These are phyloP conservation scores for Philotrypesis tridentata DNA, from an alignment of 1,140 invertebrate species.

Conservation along the genomic window DNA sequence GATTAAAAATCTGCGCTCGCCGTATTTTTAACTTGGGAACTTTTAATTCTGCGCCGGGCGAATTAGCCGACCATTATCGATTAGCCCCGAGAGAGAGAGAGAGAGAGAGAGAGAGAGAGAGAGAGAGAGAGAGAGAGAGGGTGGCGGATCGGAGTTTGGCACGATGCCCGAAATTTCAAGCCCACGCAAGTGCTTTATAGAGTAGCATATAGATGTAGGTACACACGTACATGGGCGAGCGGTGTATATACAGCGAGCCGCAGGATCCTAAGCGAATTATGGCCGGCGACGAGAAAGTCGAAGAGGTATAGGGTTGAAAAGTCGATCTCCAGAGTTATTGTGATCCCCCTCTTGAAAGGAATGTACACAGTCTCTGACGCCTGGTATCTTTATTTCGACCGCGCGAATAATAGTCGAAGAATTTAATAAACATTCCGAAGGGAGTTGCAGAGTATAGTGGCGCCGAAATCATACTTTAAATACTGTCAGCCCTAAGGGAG, in stretches of 20 bases:
- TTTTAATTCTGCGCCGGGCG: background rate
- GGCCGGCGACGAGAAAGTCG: background rate
- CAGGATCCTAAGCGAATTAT: background rate
- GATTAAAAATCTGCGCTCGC: background rate
- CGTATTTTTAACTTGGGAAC: background rate
- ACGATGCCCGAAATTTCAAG: slow-evolving; percentile 13
- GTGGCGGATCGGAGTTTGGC: background rate
- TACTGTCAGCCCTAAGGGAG: background rate
- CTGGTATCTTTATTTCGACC: background rate
- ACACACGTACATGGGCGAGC: too few species aligned
- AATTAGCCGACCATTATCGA: slow-evolving; percentile 10
- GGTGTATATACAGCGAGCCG: background rate
- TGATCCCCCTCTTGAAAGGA: background rate
- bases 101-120: background rate
- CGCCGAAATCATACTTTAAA: background rate
- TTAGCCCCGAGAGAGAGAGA: too few species aligned
- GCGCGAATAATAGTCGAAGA: background rate
- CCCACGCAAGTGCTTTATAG: background rate
- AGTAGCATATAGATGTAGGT: background rate
- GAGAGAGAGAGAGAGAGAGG: background rate
- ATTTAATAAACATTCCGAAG: background rate
- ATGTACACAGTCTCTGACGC: background rate
- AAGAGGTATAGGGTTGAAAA: background rate
- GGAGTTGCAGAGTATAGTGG: background rate
- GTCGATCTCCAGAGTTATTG: background rate